phyloP scores from a whole-genome alignment of 1,140 invertebrate species.

The Dendroctonus valens region DNA sequence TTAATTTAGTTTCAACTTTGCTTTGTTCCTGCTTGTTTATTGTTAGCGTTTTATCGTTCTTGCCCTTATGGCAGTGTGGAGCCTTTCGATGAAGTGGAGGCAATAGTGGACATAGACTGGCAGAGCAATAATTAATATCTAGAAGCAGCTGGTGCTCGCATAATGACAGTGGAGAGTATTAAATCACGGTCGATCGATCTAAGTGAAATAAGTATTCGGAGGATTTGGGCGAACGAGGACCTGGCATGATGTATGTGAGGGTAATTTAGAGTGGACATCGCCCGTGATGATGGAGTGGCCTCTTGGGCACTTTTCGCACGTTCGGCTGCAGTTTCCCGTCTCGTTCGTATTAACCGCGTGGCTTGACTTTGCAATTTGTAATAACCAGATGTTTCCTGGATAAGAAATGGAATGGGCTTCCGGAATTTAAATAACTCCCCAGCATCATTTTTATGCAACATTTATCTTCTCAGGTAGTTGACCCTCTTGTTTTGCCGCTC shows the following conservation, averaged over 20 bases:
- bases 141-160: no score
- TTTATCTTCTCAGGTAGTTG: neutral
- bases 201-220: neutral
- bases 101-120: no score
- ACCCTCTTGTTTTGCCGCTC: neutral
- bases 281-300: constrained; percentile 36
- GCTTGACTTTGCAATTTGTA: constrained; percentile 24
- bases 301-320: constrained; percentile 35
- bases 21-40: no score
- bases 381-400: constrained; percentile 28
- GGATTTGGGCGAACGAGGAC: constrained; percentile 13
- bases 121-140: no score
- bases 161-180: neutral
- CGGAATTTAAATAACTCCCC: constrained; percentile 24
- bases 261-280: constrained; percentile 36
- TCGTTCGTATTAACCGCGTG: constrained; percentile 34
- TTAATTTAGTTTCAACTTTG: no score
- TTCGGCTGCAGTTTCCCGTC: constrained; percentile 24
- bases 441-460: constrained; percentile 12
- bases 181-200: constrained; percentile 8
- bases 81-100: no score
- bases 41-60: no score
- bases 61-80: no score
- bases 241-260: constrained; percentile 34
- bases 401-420: constrained; percentile 17